phyloP scores from a whole-genome alignment of 2,888 invertebrate genomes.

The Allolobophora icterica region DNA sequence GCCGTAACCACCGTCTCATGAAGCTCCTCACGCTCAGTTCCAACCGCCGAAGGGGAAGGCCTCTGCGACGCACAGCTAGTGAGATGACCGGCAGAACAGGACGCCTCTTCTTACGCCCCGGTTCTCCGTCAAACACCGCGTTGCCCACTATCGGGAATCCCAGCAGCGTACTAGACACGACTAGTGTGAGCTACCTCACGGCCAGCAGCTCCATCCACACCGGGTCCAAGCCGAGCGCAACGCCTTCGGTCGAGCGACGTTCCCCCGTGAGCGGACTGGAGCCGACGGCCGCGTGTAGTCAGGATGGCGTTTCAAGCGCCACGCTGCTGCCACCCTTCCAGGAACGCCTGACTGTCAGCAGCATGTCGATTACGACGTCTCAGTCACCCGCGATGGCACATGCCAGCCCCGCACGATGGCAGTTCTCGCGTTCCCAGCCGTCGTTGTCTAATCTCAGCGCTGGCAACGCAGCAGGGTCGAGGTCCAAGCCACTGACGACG shows the following conservation, averaged over 20 bases:
- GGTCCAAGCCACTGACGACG: neutral
- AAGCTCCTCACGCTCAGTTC: slow-evolving; percentile 23
- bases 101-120: neutral
- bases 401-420: neutral
- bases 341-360: neutral
- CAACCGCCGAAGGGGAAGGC: neutral
- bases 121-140: neutral
- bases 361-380: neutral
- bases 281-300: neutral
- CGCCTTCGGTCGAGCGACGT: neutral
- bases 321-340: neutral
- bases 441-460: neutral
- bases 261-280: neutral
- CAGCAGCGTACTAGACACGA: neutral
- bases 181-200: slow-evolving; percentile 10
- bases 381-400: neutral
- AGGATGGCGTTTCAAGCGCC: neutral
- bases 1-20: slow-evolving; percentile 72
- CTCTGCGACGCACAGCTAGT: neutral
- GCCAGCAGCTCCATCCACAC: neutral
- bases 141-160: neutral
- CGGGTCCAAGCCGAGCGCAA: slow-evolving; percentile 7
- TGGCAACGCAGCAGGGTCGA: neutral
- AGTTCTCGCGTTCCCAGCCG: slow-evolving; percentile 20
- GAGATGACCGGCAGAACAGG: neutral